Base-by-base conservation (phyloP, 2,113 vertebrate genomes). In the Sinocyclocheilus grahami region DNA sequence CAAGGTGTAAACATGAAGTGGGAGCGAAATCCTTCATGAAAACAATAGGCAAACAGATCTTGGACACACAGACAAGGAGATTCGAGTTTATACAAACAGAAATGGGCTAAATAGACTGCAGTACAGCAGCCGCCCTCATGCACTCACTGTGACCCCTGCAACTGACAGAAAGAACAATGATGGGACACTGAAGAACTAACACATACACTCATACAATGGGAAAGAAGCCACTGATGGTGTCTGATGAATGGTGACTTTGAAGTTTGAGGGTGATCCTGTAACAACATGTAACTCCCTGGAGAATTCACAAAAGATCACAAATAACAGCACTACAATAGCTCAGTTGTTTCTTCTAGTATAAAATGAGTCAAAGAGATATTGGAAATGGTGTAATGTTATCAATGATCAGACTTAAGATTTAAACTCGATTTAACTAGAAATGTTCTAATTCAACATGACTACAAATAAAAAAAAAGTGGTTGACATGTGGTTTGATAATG, bases 111-210 rank as follows among this genome's bases (percentile, higher is more conserved):
- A 76, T 20, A 30, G 48, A 78, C 16, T 78, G 42, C 9, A 55
- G 75, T 10, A 18, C 51, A 78, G 48, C 48, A 55, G 75, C 75
- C 16, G 8, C 3, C 48, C 51, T 53, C 76, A 18, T 30, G 74
- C 74, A 48, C 46, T 53, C 48, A 3, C 46, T 55, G n/a, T 78
- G 51, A 78, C 76, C 76, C 30, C 24, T 2, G 13, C 51, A 3
- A 10, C 76, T 53, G 76, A 78, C 76, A 53, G 14, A 78, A 78
- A 55, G 51, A 78, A 78, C 75, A 55, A 78, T 78, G 75, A 51
- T 78, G 1, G 75, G 24, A 55, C 30, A 60, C 24, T 58, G 55
- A 42, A 37, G 53, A 81, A 27, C 60, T 30, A 27, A 77, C n/a
- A 74, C 42, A 86, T 55, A 69, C 63, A 55, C 67, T 60, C 30